phyloP scores from a whole-genome alignment of 2,888 invertebrate genomes.

The Phrixothrix hirtus region DNA sequence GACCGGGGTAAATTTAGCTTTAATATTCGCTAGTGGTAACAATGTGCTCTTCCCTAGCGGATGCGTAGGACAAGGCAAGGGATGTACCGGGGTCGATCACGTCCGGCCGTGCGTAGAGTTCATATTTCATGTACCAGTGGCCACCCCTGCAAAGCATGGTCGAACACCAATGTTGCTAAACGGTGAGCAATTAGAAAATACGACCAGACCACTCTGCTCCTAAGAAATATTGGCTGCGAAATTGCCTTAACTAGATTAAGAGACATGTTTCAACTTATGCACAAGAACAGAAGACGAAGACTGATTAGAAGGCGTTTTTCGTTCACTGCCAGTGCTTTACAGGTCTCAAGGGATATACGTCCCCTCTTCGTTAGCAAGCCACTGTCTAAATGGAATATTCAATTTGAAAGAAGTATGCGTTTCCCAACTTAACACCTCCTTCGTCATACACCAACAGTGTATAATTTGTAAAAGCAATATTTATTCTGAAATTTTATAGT shows the following conservation, averaged over 20 bases:
- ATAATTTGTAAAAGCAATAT: too few relatives aligned
- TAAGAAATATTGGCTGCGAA: constrained; percentile 29
- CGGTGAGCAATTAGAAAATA: constrained; percentile 37
- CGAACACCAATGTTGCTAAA: constrained; percentile 31
- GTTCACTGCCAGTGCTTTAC: constrained; percentile 19
- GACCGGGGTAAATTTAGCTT: constrained; percentile 17
- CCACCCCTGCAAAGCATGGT: constrained; percentile 35
- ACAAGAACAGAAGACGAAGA: constrained; percentile 15
- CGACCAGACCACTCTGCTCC: constrained; percentile 22
- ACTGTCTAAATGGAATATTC: constrained; percentile 47
- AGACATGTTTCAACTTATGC: constrained; percentile 17
- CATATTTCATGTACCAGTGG: constrained; percentile 51
- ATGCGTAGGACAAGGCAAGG: constrained; percentile 47
- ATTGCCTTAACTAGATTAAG: constrained; percentile 18
- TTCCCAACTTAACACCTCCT: constrained; percentile 48
- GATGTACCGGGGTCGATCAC: constrained; percentile 41
- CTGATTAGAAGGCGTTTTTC: constrained; percentile 27
- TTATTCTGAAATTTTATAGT: too few relatives aligned
- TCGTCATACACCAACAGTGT: constrained; percentile 39
- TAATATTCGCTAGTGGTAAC: constrained; percentile 36
- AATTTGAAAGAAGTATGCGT: constrained; percentile 46
- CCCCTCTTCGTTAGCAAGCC: constrained; percentile 44
- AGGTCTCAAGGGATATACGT: constrained; percentile 25
- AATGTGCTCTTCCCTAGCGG: constrained; percentile 46
- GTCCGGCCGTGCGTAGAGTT: constrained; percentile 47